A percentile compares a stretch with the other conserved stretches of the same genome.
Evolutionary conservation across 2,888 invertebrate genomes (phyloP).

Genomic region (Mimachlamys varia): DNA sequence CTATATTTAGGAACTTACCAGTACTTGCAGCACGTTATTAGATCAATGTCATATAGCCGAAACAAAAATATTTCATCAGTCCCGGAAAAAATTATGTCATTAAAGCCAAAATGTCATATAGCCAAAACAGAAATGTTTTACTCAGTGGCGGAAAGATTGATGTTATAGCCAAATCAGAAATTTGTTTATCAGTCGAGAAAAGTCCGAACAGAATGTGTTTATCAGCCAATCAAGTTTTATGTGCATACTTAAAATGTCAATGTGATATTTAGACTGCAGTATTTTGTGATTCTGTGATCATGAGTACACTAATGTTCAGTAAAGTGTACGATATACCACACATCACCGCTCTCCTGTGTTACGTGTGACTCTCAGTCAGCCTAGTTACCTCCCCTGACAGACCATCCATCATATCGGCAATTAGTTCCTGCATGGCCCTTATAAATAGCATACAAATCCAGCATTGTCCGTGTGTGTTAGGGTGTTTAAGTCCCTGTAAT

Average conservation of each 20-base stretch:
- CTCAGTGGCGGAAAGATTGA: no score
- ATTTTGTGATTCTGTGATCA: neutral
- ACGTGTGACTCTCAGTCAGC: neutral
- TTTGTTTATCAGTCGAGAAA: neutral
- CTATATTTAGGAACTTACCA: no score
- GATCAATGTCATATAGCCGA: no score
- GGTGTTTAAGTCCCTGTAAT: no score
- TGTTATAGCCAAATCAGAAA: neutral
- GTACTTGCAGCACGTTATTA: no score
- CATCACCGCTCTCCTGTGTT: neutral
- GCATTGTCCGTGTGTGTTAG: no score
- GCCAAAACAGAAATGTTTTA: no score
- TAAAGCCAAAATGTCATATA: no score
- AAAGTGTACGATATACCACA: neutral
- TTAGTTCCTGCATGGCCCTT: neutral
- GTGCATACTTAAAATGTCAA: neutral
- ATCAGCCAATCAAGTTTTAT: neutral
- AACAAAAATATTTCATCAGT: no score
- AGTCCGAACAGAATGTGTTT: no score
- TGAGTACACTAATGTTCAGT: neutral
- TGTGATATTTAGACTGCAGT: neutral
- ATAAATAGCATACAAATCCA: neutral
- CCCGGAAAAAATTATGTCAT: no score
- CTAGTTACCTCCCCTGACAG: constrained; percentile 3
- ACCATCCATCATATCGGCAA: neutral